Evolutionary conservation across 1,140 invertebrate species (phyloP).

Genomic region (Meloidogyne hapla): DNA sequence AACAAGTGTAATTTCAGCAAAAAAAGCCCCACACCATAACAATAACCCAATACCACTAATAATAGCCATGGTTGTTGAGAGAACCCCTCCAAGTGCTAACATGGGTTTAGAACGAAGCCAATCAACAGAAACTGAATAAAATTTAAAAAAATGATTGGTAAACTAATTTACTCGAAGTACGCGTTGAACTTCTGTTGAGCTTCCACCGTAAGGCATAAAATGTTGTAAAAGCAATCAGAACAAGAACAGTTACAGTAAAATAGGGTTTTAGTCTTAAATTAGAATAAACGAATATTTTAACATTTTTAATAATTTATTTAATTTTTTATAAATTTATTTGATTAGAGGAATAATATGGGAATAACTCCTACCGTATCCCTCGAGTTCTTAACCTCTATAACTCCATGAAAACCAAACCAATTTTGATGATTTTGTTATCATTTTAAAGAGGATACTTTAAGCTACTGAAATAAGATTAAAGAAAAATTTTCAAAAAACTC

Average conservation of each 20-base stretch:
- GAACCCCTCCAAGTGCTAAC: conserved; percentile 70
- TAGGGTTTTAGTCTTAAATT: conserved; percentile 53
- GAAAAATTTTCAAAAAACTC: too few relatives aligned
- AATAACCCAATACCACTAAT: conserved; percentile 83
- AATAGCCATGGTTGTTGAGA: conserved; percentile 86
- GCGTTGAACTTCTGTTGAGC: conserved; percentile 32
- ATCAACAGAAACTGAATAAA: conserved; percentile 51
- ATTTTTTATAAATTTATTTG: too few relatives aligned
- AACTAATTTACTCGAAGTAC: conserved; percentile 17
- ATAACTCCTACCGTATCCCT: too few relatives aligned
- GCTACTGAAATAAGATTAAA: too few relatives aligned
- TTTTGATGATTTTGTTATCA: too few relatives aligned
- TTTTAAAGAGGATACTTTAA: too few relatives aligned
- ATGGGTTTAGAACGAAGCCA: conserved; percentile 61
- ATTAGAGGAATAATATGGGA: too few relatives aligned
- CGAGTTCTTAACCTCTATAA: too few relatives aligned
- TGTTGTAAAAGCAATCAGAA: conserved; percentile 59
- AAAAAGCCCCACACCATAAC: conserved; percentile 84
- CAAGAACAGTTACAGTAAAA: conserved; percentile 60
- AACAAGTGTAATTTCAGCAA: conserved; percentile 89
- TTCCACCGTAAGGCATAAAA: conserved; percentile 63
- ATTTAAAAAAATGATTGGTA: background rate
- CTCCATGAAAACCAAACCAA: too few relatives aligned
- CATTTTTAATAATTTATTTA: too few relatives aligned
- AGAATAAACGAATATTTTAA: too few relatives aligned